Evolutionary conservation across 2,888 invertebrate species (phyloP).

Genomic region (Tenthredo mesomela): DNA sequence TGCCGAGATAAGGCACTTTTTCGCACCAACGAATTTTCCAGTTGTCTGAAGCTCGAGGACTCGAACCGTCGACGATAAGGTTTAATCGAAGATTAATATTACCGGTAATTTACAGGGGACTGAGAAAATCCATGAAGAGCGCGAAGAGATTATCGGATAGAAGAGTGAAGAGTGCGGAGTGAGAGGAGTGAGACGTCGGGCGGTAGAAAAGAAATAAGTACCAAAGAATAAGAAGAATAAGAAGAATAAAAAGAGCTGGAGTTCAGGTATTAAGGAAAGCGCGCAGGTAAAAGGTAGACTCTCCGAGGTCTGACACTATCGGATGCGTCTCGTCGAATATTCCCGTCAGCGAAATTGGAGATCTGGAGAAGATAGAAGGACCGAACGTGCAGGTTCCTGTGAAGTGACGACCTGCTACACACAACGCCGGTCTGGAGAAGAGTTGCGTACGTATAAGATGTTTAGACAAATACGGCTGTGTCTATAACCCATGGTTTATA

Average conservation of each 20-base stretch:
- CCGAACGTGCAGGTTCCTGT: conserved; percentile 20
- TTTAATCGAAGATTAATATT: conserved; percentile 74
- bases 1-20: conserved; percentile 60
- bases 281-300: not conserved
- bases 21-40: conserved; percentile 67
- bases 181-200: not conserved
- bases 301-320: not conserved
- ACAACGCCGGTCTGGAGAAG: not conserved
- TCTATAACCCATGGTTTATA: no score
- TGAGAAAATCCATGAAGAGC: not conserved
- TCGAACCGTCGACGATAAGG: conserved; percentile 65
- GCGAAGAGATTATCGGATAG: conserved; percentile 22
- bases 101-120: conserved; percentile 60
- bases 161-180: not conserved
- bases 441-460: not conserved
- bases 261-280: not conserved
- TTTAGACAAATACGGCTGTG: not conserved
- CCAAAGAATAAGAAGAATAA: not conserved
- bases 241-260: not conserved
- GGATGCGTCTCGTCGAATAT: not conserved
- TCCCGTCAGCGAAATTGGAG: conserved; percentile 43
- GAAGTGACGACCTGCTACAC: not conserved
- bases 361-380: not conserved
- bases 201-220: not conserved
- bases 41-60: conserved; percentile 47